Percentiles rank a stretch among this genome's conserved stretches.
These are phyloP conservation scores for Desoria tigrina DNA, from an alignment of 2,888 invertebrate genomes.

Conservation along the genomic window DNA sequence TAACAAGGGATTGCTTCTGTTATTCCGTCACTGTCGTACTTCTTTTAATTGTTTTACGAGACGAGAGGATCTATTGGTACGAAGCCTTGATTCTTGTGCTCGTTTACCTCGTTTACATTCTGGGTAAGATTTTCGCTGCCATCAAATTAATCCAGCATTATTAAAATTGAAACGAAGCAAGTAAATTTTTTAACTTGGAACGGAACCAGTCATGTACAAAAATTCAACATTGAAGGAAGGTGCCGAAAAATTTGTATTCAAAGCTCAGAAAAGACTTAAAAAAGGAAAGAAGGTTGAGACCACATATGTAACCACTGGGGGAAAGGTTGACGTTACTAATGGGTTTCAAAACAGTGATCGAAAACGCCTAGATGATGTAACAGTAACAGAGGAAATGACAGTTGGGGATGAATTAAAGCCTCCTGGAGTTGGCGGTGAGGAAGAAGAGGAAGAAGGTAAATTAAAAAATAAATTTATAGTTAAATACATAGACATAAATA, in stretches of 20 bases:
- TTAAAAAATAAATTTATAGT: no score
- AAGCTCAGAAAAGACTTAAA: slow-evolving; percentile 12
- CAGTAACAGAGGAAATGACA: slow-evolving; percentile 17
- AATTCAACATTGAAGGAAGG: slow-evolving; percentile 44
- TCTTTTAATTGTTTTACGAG: slow-evolving; percentile 78
- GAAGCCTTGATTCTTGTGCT: slow-evolving; percentile 76
- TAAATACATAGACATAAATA: no score
- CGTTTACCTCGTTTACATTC: slow-evolving; percentile 76
- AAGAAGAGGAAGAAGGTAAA: background rate
- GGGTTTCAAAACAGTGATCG: background rate
- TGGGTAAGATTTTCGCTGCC: slow-evolving; percentile 66
- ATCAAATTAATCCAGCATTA: no score
- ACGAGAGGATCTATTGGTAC: slow-evolving; percentile 82
- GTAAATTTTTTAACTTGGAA: no score
- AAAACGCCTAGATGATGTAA: slow-evolving; percentile 30
- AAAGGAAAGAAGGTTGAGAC: slow-evolving; percentile 35
- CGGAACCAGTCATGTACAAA: slow-evolving; percentile 50
- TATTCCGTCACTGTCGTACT: slow-evolving; percentile 79
- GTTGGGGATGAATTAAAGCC: no score
- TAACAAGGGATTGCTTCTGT: slow-evolving; percentile 77
- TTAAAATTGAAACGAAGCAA: no score
- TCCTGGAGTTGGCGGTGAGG: background rate
- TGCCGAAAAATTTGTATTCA: slow-evolving; percentile 45
- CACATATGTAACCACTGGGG: slow-evolving; percentile 23
- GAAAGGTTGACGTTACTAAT: background rate